A percentile compares a stretch with the other conserved stretches of the same genome.
Evolutionary conservation across 2,888 invertebrate genomes (phyloP).

Genomic region (Apantesis nais): DNA sequence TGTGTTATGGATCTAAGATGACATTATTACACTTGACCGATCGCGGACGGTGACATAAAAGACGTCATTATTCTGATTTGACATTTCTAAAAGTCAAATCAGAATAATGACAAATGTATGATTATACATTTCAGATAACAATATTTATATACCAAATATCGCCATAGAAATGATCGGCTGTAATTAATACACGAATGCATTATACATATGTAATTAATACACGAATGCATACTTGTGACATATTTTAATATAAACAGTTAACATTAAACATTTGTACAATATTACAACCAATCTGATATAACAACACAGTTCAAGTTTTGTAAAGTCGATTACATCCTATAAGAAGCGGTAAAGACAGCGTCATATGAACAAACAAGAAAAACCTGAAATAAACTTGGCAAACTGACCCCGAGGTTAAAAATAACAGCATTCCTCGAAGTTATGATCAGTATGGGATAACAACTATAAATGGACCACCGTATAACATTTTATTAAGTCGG

Average conservation of each 20-base stretch:
- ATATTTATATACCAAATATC: background rate
- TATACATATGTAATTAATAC: background rate
- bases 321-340: background rate
- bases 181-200: background rate
- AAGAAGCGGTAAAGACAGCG: background rate
- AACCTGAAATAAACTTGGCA: slow-evolving; percentile 15
- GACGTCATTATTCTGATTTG: no score
- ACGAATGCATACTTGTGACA: background rate
- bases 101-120: background rate
- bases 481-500: slow-evolving; percentile 31
- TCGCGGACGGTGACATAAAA: background rate
- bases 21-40: background rate
- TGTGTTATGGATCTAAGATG: no score
- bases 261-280: background rate
- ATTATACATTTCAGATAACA: background rate
- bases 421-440: background rate
- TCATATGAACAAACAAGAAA: background rate
- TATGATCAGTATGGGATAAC: slow-evolving; percentile 9
- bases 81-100: no score
- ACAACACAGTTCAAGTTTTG: background rate
- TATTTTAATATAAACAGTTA: background rate
- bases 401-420: background rate
- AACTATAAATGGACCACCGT: slow-evolving; percentile 34
- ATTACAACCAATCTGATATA: background rate
- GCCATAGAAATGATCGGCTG: background rate